These are phyloP conservation scores for Siderastrea siderea DNA, from an alignment of 92 coral and sea anemone genomes.

Conservation along the genomic window DNA sequence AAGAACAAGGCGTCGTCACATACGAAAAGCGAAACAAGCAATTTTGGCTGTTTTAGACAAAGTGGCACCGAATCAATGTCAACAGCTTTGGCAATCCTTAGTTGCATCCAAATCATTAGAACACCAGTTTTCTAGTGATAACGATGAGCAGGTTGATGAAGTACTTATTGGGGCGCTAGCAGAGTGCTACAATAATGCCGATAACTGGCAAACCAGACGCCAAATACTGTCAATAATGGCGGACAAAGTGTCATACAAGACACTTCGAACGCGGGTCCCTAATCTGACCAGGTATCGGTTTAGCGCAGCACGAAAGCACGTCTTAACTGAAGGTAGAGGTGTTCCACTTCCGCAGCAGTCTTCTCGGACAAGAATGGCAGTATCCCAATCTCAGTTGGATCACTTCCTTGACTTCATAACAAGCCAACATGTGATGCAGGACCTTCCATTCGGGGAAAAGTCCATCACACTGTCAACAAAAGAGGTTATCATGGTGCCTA, in stretches of 20 bases:
- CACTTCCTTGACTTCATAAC: slow-evolving; percentile 68
- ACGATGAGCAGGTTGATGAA: slow-evolving; percentile 39
- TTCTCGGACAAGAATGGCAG: slow-evolving; percentile 54
- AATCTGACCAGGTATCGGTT: slow-evolving; percentile 52
- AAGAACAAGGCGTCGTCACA: slow-evolving; percentile 64
- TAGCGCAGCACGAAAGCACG: slow-evolving; percentile 56
- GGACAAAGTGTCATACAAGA: slow-evolving; percentile 46
- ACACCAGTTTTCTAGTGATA: slow-evolving; percentile 13
- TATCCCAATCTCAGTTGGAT: slow-evolving; percentile 55
- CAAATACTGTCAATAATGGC: slow-evolving; percentile 57
- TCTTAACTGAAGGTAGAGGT: slow-evolving; percentile 62
- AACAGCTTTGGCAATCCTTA: slow-evolving; percentile 61
- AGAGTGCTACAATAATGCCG: slow-evolving; percentile 67
- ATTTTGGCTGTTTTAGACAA: slow-evolving; percentile 72
- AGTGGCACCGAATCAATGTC: slow-evolving; percentile 66
- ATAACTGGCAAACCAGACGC: slow-evolving; percentile 48
- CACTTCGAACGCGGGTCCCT: slow-evolving; percentile 47
- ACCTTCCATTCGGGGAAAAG: slow-evolving; percentile 69
- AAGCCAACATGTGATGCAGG: slow-evolving; percentile 69
- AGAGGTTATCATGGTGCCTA: slow-evolving; percentile 64
- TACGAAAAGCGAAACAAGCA: slow-evolving; percentile 72
- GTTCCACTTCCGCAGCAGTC: slow-evolving; percentile 42
- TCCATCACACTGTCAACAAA: slow-evolving; percentile 60
- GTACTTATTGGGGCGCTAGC: slow-evolving; percentile 58
- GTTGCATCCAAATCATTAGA: slow-evolving; percentile 49